A percentile compares a stretch with the other conserved stretches of the same genome.
These are phyloP conservation scores for Stenoptilia bipunctidactyla DNA, from an alignment of 2,888 invertebrate genomes.

Conservation along the genomic window DNA sequence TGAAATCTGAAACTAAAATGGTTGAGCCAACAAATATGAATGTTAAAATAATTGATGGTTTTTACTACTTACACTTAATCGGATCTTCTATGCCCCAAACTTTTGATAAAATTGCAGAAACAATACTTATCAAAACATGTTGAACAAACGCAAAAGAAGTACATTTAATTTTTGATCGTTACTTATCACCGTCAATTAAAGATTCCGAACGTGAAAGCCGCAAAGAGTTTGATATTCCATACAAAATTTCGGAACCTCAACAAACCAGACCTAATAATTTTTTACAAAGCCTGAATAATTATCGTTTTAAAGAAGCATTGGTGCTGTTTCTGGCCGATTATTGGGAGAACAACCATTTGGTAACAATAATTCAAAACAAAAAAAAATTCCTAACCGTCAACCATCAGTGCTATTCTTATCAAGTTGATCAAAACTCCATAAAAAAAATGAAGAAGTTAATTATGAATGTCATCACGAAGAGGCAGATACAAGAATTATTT, in stretches of 20 bases:
- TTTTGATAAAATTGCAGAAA: slow-evolving; percentile 18
- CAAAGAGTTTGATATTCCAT: slow-evolving; percentile 19
- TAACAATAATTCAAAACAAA: too few species aligned
- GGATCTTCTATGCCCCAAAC: slow-evolving; percentile 13
- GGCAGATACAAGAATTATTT: slow-evolving; percentile 19
- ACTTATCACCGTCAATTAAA: slow-evolving; percentile 28
- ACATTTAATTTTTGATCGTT: slow-evolving; percentile 22
- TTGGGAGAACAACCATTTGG: slow-evolving; percentile 10
- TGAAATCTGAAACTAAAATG: slow-evolving; percentile 12
- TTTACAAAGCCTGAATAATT: slow-evolving; percentile 15
- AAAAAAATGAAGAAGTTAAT: slow-evolving; percentile 13
- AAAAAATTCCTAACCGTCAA: slow-evolving; percentile 8
- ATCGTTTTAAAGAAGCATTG: slow-evolving; percentile 16
- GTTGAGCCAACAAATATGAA: slow-evolving; percentile 12
- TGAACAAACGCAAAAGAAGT: slow-evolving; percentile 13
- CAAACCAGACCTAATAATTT: slow-evolving; percentile 11
- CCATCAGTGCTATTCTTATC: slow-evolving; percentile 11
- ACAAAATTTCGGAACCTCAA: slow-evolving; percentile 24
- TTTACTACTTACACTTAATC: slow-evolving; percentile 17
- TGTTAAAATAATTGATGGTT: slow-evolving; percentile 20
- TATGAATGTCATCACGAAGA: slow-evolving; percentile 17
- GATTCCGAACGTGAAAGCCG: slow-evolving; percentile 18
- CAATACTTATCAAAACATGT: slow-evolving; percentile 17
- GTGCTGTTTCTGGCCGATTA: slow-evolving; percentile 15
- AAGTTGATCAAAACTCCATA: slow-evolving; percentile 10